Evolutionary conservation across 1,140 invertebrate species (phyloP).

Genomic region (Drosophila nigromelanica): DNA sequence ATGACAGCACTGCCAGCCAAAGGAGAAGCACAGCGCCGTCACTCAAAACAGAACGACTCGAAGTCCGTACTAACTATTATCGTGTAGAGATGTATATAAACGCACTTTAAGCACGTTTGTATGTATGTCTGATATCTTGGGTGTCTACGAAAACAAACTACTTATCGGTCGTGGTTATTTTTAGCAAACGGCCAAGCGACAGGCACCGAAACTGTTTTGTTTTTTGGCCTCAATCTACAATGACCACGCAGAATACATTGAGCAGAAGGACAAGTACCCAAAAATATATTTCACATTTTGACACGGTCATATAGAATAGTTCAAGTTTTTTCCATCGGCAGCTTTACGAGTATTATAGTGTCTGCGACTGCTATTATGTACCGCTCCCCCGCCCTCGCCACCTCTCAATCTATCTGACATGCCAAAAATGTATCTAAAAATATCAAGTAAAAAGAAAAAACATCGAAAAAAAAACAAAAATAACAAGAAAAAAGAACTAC

Average conservation of each 20-base stretch:
- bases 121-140: not conserved
- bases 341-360: conserved; percentile 40
- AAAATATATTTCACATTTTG: conserved; percentile 14
- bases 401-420: conserved; percentile 22
- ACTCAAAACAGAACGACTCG: conserved; percentile 28
- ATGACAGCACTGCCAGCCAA: conserved; percentile 44
- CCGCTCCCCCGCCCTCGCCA: conserved; percentile 4
- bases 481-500: conserved; percentile 33
- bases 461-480: conserved; percentile 7
- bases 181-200: conserved; percentile 8
- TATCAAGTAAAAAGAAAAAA: conserved; percentile 51
- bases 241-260: conserved; percentile 37
- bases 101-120: not conserved
- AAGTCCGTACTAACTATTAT: conserved; percentile 7
- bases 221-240: conserved; percentile 41
- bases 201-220: conserved; percentile 61
- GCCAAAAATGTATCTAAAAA: conserved; percentile 74
- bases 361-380: conserved; percentile 25
- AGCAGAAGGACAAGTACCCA: conserved; percentile 1
- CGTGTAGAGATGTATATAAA: conserved; percentile 6
- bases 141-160: conserved; percentile 58
- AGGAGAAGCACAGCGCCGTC: conserved; percentile 30
- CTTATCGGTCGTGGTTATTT: conserved; percentile 63
- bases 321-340: conserved; percentile 44
- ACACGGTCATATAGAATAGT: conserved; percentile 20